These are phyloP conservation scores for Melopsittacus undulatus DNA, from an alignment of 2,797 vertebrate species.

Conservation along the genomic window DNA sequence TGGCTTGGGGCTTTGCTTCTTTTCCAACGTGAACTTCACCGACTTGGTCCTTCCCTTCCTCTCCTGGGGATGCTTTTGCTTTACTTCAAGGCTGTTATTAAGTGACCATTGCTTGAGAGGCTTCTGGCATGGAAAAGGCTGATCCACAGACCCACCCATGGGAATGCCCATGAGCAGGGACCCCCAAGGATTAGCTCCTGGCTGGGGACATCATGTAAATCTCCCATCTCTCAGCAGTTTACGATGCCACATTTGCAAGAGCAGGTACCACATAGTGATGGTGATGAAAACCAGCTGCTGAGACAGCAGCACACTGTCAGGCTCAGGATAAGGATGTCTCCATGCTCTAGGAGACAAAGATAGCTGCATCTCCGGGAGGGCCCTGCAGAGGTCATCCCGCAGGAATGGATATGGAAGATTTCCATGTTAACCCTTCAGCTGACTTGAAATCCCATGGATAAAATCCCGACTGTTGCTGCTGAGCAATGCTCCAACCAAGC, in stretches of 20 bases:
- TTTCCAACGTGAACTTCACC: background rate
- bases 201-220: background rate
- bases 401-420: background rate
- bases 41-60: background rate
- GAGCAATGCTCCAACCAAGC: accelerated
- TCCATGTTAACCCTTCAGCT: background rate
- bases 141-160: background rate
- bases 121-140: background rate
- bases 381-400: background rate
- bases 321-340: background rate
- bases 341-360: background rate
- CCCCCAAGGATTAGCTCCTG: background rate
- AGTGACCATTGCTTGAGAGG: background rate
- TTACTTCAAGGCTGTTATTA: background rate
- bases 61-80: background rate
- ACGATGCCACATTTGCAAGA: background rate
- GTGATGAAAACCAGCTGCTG: conserved; percentile 18
- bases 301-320: conserved; percentile 5
- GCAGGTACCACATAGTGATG: background rate
- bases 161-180: background rate
- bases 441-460: background rate
- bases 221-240: background rate
- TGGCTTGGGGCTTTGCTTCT: background rate
- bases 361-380: conserved; percentile 23
- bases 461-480: background rate